Evolutionary conservation across 2,797 vertebrate genomes (phyloP).

Genomic region (Hippoglossus hippoglossus): DNA sequence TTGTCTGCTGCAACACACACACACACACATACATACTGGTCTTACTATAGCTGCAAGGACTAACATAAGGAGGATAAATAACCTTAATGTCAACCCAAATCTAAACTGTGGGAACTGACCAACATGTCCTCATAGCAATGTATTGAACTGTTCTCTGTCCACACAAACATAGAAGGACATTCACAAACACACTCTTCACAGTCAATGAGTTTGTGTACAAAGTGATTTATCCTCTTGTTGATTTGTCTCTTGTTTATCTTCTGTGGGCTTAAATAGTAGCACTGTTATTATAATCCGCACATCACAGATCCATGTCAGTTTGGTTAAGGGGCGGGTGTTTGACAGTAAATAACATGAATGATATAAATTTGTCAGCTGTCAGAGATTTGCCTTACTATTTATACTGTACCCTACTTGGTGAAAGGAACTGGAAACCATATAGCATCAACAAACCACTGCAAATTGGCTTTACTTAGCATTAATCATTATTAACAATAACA

Average conservation of each 20-base stretch:
- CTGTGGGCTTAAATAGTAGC: slow-evolving; percentile 18
- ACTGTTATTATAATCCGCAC: slow-evolving; percentile 30
- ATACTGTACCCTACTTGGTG: not conserved
- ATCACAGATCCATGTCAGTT: not conserved
- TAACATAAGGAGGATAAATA: not conserved
- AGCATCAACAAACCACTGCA: not conserved
- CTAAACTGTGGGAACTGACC: not conserved
- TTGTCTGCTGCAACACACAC: slow-evolving; percentile 26
- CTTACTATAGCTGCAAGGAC: not conserved
- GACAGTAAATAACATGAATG: slow-evolving; percentile 18
- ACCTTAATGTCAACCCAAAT: not conserved
- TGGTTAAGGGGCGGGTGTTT: not conserved
- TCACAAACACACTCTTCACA: not conserved
- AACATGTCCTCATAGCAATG: not conserved
- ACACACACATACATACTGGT: not conserved
- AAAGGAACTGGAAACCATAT: not conserved
- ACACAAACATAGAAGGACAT: slow-evolving; percentile 10
- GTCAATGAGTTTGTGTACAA: slow-evolving; percentile 33
- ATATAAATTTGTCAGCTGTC: slow-evolving; percentile 10
- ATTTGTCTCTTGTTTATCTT: slow-evolving; percentile 19
- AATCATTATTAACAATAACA: not conserved
- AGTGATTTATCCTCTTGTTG: slow-evolving; percentile 29
- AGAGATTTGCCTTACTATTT: not conserved
- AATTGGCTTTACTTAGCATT: not conserved
- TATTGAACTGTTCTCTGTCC: not conserved